phyloP scores from a whole-genome alignment of 1,140 invertebrate species.

The Cecropterus lyciades region DNA sequence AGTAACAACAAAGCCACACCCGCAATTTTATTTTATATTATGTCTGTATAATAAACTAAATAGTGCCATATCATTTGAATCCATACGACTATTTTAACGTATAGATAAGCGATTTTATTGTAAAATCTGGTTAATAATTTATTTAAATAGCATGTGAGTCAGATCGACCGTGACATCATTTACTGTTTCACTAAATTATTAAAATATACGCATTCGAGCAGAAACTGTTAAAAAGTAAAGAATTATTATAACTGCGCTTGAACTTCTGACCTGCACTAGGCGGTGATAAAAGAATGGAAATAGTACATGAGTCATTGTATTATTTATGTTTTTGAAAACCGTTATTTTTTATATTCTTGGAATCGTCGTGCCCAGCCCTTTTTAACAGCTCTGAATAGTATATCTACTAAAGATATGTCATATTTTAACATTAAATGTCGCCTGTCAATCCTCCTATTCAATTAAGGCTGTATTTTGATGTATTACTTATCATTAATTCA shows the following conservation, averaged over 20 bases:
- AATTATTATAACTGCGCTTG: slow-evolving; percentile 75
- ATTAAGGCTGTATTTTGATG: no score
- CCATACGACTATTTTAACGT: slow-evolving; percentile 41
- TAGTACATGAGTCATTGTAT: slow-evolving; percentile 59
- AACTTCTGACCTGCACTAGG: slow-evolving; percentile 75
- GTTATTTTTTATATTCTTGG: slow-evolving; percentile 2
- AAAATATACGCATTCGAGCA: slow-evolving; percentile 50
- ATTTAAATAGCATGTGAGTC: slow-evolving; percentile 73
- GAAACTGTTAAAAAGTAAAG: slow-evolving; percentile 71
- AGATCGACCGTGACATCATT: slow-evolving; percentile 74
- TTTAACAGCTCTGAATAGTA: background rate
- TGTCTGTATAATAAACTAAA: slow-evolving; percentile 34
- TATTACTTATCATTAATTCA: no score
- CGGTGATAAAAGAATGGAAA: slow-evolving; percentile 55
- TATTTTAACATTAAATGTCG: no score
- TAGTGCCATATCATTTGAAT: slow-evolving; percentile 28
- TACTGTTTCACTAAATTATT: slow-evolving; percentile 65
- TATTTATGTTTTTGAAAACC: slow-evolving; percentile 40
- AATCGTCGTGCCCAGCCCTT: slow-evolving; percentile 22
- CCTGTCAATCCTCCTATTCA: no score
- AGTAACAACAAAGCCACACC: slow-evolving; percentile 27
- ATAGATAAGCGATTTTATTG: slow-evolving; percentile 55
- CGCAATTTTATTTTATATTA: slow-evolving; percentile 24
- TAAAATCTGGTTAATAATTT: slow-evolving; percentile 60
- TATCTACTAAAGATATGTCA: background rate